These are phyloP conservation scores for Brotula barbata DNA, from an alignment of 2,797 vertebrate species.

Conservation along the genomic window DNA sequence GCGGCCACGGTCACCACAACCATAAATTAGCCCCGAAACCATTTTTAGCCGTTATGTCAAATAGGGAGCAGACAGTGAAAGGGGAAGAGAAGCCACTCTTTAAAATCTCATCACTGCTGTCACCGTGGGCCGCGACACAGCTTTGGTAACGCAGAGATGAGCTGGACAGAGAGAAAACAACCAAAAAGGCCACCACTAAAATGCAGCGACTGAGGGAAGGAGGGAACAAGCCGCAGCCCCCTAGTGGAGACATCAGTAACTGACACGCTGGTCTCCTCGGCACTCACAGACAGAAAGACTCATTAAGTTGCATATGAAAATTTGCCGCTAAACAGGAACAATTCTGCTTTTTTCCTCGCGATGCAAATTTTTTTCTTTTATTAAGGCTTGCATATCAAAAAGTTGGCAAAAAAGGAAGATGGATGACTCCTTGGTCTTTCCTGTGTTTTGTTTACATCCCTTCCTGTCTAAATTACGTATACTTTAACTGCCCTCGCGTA, in stretches of 20 bases:
- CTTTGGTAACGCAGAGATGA: slow-evolving; percentile 52
- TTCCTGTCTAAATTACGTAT: slow-evolving; percentile 42
- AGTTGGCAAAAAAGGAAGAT: slow-evolving; percentile 31
- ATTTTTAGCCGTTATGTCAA: slow-evolving; percentile 72
- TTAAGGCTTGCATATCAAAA: slow-evolving; percentile 20
- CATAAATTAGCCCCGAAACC: slow-evolving; percentile 77
- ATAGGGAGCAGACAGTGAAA: slow-evolving; percentile 62
- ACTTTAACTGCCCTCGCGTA: slow-evolving; percentile 41
- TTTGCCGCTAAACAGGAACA: not conserved
- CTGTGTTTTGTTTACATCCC: slow-evolving; percentile 30
- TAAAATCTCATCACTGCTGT: slow-evolving; percentile 80
- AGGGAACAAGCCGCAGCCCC: slow-evolving; percentile 48
- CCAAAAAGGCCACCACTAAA: slow-evolving; percentile 57
- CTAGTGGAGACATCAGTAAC: slow-evolving; percentile 53
- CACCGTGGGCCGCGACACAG: slow-evolving; percentile 55
- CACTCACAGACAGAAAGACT: slow-evolving; percentile 7
- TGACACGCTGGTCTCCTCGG: slow-evolving; percentile 2
- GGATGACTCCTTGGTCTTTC: slow-evolving; percentile 12
- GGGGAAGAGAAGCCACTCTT: slow-evolving; percentile 73
- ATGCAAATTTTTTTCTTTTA: slow-evolving; percentile 3
- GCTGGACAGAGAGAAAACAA: slow-evolving; percentile 57
- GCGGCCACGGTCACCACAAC: slow-evolving; percentile 64
- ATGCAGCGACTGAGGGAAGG: slow-evolving; percentile 20
- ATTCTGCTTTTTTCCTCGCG: slow-evolving; percentile 9
- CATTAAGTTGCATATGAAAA: slow-evolving; percentile 11